Evolutionary conservation across 2,888 invertebrate species (phyloP), one percentile per base, ranked within the genome.

Genomic region (Dione vanillae): DNA sequence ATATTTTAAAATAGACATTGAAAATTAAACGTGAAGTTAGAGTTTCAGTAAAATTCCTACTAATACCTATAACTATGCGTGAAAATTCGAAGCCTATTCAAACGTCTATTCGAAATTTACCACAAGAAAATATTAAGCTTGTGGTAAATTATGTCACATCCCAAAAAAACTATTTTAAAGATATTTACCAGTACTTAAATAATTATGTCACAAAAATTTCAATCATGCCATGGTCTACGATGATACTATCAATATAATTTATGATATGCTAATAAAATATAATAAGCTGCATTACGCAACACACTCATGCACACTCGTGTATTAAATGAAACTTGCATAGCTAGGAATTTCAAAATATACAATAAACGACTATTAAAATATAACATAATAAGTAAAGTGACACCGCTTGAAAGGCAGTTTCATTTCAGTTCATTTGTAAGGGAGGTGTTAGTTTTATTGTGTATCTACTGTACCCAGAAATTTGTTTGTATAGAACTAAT

Each of bases 351-450:
- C 69, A 20, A 56, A 62, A 69, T 69, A 66, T 14, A 16, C n/a
- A 64, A 35, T 52, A 52, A 14, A 54, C 52, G 40, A 70, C 70
- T 71, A n/a, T n/a, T n/a, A 72, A 65, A 67, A 64, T 72, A 45
- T 62, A 49, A 52, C 69, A 70, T 69, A 73, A 72, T 69, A 71
- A 70, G 68, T 65, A 74, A 74, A 51, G 27, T 56, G 72, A 78
- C 67, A 71, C 71, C 61, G 11, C 70, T 74, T 74, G 62, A 70
- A 74, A 77, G 74, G 72, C 77, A 76, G 74, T 69, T 27, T 54
- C 59, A 69, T 67, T 74, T 76, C 74, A 72, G 59, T 71, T 65
- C 71, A 74, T 78, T 77, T 68, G 52, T 70, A 41, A 64, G 41
- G 59, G 27, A 47, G 67, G 16, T 47, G 51, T 51, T 61, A 49